A percentile compares a stretch with the other conserved stretches of the same genome.
Evolutionary conservation across 2,888 invertebrate genomes (phyloP).

Genomic region (Stenolophus ochropezus): DNA sequence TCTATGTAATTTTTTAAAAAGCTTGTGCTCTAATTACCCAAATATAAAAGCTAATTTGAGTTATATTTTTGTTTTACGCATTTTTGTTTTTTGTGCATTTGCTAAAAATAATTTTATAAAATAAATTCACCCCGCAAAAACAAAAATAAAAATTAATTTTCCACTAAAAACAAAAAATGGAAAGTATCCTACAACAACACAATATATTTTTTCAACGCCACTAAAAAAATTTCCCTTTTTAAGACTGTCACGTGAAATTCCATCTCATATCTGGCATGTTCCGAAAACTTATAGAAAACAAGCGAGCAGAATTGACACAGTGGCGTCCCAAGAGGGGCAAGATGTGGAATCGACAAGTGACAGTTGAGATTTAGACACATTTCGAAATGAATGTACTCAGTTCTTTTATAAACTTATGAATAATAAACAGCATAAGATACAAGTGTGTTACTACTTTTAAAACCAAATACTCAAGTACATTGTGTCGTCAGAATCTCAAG

Average conservation of each 20-base stretch:
- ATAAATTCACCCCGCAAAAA: background rate
- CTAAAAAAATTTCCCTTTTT: background rate
- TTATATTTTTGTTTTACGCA: background rate
- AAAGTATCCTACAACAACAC: constrained; percentile 19
- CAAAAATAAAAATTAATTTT: constrained; percentile 18
- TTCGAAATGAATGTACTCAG: background rate
- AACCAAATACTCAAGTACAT: too few species aligned
- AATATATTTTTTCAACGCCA: constrained; percentile 10
- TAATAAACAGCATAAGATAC: background rate
- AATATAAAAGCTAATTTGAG: background rate
- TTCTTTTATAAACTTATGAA: background rate
- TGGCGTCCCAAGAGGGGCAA: constrained; percentile 1
- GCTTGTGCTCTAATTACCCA: constrained; percentile 8
- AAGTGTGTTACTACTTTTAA: too few species aligned
- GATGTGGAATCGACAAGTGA: background rate
- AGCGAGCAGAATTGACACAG: background rate
- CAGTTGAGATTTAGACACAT: background rate
- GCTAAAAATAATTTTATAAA: background rate
- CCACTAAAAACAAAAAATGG: background rate
- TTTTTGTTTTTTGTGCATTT: background rate
- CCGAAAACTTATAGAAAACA: constrained; percentile 24
- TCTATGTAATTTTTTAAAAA: background rate
- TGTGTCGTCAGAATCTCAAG: too few species aligned
- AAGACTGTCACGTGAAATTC: constrained; percentile 7
- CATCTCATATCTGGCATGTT: constrained; percentile 7